Base-by-base conservation (phyloP, 2,888 invertebrate species). In the Falcaria lacertinaria region DNA sequence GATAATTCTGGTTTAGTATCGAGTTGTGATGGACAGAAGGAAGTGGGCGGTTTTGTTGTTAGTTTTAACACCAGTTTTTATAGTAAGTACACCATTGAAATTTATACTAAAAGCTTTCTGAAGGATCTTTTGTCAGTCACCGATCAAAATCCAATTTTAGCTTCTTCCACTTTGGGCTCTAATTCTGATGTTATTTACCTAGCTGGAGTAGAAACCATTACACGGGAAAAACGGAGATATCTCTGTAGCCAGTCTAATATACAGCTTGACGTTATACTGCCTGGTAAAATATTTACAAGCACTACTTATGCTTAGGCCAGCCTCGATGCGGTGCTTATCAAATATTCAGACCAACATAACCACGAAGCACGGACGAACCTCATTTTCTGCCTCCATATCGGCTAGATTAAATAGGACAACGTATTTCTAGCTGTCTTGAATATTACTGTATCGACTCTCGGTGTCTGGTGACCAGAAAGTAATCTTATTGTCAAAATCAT, bases 21-120 rank as follows among this genome's bases (percentile, higher is more conserved):
- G 49, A 45, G 43, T 51, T 45, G 47, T 40, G 50, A 79, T 79
- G 79, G 69, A 71, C 61, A 66, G 57, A 15, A 66, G 54, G 43
- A 55, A 43, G 34, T 60, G 53, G 46, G 48, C 53, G 5, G 28
- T 70, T 49, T 42, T 73, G 28, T 50, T 69, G 47, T 60, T 74
- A 50, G 47, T 73, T 39, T 17, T 69, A 2, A 43, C 54, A 2
- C 58, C 67, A 11, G 41, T 62, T 42, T 51, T 68, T 44, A 51
- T 60, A 41, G 77, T 77, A 44, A 66, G 64, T 64, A 39, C 32
- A 42, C 48, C 15, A 43, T 32, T 46, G 39, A 15, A 44, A 14
- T 16, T 15, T 15, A 8, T 34, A 34, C 15, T 15, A 8, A 14
- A 11, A 15, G n/a, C n/a, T n/a, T n/a, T n/a, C n/a, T n/a, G n/a